Base-by-base conservation (phyloP, 37 sponge, comb jelly and placozoan species). In the Chondrosia reniformis region DNA sequence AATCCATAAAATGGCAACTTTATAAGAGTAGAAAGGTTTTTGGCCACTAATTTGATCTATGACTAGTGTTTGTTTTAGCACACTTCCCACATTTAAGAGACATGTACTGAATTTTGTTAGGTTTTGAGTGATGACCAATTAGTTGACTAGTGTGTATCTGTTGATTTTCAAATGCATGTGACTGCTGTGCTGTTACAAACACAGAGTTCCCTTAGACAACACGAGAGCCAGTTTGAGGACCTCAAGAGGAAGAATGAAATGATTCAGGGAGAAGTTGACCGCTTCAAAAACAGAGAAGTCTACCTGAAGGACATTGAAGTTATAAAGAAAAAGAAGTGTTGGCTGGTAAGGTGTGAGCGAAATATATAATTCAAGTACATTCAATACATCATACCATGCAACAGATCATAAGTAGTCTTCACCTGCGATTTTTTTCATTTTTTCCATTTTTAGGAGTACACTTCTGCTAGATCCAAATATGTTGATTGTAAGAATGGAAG, bases 261-360 rank as follows among this genome's bases (percentile, higher is more conserved):
- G 43, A 55, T 89, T n/a, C 67, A 89, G 41, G 77, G 83, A 46
- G 93, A 92, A 45, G 95, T 97, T 57, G 72, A 89, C 45, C 75
- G 95, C 33, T 87, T 71, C 59, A 71, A 65, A 45, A 83, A 91
- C 27, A 38, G 91, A 33, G 81, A 94, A 79, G 34, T 83, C 8
- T 65, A 67, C 46, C 34, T 92, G 42, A 52, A 69, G 37, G 64
- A 79, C 22, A 79, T 97, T 10, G 75, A 83, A 27, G 59, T 75
- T 25, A 79, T 97, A 76, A 89, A 82, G 52, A 57, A 71, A 49
- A 97, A 97, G 86, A 88, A 95, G 40, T 67, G 46, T 42, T 94
- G 95, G 98, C 64, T 94, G 76, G 97, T 96, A 55, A 57, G 89
- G n/a, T 65, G 67, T n/a, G 5, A 49, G 52, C 52, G 15, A 15